A percentile compares a stretch with the other conserved stretches of the same genome.
Evolutionary conservation across 2,797 vertebrate species (phyloP).

Genomic region (Poeciliopsis turneri): DNA sequence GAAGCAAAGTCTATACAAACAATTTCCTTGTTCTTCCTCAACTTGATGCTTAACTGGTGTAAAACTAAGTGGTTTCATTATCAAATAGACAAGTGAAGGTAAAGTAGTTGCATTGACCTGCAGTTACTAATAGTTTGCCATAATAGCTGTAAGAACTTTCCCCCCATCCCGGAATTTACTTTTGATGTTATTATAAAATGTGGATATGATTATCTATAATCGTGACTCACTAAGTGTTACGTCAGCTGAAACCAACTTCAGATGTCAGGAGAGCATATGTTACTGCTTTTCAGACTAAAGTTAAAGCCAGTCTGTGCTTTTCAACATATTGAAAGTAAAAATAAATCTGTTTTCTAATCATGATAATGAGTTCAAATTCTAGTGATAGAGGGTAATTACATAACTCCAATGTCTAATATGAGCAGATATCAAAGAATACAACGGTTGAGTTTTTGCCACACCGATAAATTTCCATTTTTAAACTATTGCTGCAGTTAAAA

Average conservation of each 20-base stretch:
- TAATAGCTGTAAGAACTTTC: slow-evolving; percentile 7
- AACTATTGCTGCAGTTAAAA: background rate
- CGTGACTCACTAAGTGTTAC: slow-evolving; percentile 26
- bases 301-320: slow-evolving; percentile 22
- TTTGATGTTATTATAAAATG: slow-evolving; percentile 22
- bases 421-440: background rate
- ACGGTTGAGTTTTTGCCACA: background rate
- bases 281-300: slow-evolving; percentile 6
- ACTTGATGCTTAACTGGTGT: background rate
- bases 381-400: background rate
- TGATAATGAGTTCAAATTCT: background rate
- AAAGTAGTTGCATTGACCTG: slow-evolving; percentile 7
- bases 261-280: slow-evolving; percentile 26
- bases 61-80: background rate
- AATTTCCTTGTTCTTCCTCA: background rate
- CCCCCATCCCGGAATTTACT: slow-evolving; percentile 6
- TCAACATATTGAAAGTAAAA: slow-evolving; percentile 15
- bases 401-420: background rate
- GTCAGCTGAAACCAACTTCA: slow-evolving; percentile 39
- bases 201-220: slow-evolving; percentile 22
- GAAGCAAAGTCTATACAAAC: background rate
- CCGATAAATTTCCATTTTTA: background rate
- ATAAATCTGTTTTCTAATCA: background rate
- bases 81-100: slow-evolving; percentile 6
- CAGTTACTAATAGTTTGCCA: slow-evolving; percentile 17